These are phyloP conservation scores for Ursus arctos DNA, from an alignment of 2,113 vertebrate genomes.

Conservation along the genomic window DNA sequence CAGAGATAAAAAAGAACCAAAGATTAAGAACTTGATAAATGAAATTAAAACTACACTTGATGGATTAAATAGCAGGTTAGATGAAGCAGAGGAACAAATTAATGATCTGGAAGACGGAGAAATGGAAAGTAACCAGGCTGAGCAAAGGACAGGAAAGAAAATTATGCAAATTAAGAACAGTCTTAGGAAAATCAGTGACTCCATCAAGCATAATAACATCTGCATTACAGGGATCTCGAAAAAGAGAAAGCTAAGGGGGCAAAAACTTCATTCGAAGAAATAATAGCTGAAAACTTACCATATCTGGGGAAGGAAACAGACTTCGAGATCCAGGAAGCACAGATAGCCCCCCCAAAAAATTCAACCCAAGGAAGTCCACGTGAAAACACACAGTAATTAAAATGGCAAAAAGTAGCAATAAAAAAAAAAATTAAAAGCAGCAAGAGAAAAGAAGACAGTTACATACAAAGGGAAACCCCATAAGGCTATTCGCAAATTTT, in stretches of 20 bases:
- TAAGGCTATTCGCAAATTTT: too few species aligned
- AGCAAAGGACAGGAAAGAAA: background rate
- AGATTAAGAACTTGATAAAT: background rate
- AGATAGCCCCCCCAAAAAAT: background rate
- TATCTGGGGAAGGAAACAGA: background rate
- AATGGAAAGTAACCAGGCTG: background rate
- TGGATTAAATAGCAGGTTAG: background rate
- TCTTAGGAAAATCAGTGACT: background rate
- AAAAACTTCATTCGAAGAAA: background rate
- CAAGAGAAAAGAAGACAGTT: too few species aligned
- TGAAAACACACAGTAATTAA: background rate
- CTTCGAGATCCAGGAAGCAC: background rate
- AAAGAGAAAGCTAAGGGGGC: background rate
- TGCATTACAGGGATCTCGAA: background rate
- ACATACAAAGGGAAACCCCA: too few species aligned
- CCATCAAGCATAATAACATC: background rate
- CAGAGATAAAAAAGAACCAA: background rate
- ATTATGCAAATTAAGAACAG: background rate
- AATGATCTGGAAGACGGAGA: background rate
- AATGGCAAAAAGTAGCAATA: too few species aligned
- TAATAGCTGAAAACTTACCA: background rate
- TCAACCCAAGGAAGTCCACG: background rate
- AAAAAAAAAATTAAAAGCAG: too few species aligned
- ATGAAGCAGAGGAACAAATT: background rate
- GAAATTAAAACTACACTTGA: background rate